Evolutionary conservation across 2,888 invertebrate genomes (phyloP), one percentile per base, ranked within the genome.

Genomic region (Resseliella maxima): DNA sequence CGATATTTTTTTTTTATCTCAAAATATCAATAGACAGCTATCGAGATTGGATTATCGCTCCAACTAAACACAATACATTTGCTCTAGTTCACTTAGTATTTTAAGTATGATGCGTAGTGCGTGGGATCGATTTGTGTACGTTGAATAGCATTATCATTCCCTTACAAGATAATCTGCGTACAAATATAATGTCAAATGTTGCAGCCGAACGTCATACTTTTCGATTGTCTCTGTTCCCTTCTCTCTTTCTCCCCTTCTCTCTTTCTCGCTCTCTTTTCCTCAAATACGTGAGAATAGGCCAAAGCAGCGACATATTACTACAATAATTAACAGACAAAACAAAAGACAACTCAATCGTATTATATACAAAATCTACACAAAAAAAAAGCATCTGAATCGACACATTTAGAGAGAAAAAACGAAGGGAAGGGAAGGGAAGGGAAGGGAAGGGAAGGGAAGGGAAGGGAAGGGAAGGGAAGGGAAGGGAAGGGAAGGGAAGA

Each of bases 11-110:
- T 12, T 72, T 72, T 59, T 2, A 72, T 72, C 72, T n/a, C 72
- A 72, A 72, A 72, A 31, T 72, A 72, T 72, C 72, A 72, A 72
- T 72, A 72, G 72, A 72, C 31, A 72, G 0, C 72, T 35, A 72
- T 72, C 72, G 72, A 31, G 31, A 72, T n/a, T 72, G 72, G 35
- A 72, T 72, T 72, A 72, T 72, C 72, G 31, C 35, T 72, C n/a
- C 8, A 50, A 8, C 8, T 2, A 8, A 50, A 50, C 31, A 72
- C 72, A 59, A 27, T 27, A 24, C 46, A 50, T 72, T 31, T 35
- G 35, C 72, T 72, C 72, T 72, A 31, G 31, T 72, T 72, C 31
- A 31, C 72, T 72, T 72, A 72, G 31, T 72, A 31, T 72, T 72
- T 72, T 72, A 31, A 72, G 72, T 72, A 24, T 5, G 27, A 15